phyloP scores from a whole-genome alignment of 2,113 vertebrate species.

The Sigmodon hispidus region DNA sequence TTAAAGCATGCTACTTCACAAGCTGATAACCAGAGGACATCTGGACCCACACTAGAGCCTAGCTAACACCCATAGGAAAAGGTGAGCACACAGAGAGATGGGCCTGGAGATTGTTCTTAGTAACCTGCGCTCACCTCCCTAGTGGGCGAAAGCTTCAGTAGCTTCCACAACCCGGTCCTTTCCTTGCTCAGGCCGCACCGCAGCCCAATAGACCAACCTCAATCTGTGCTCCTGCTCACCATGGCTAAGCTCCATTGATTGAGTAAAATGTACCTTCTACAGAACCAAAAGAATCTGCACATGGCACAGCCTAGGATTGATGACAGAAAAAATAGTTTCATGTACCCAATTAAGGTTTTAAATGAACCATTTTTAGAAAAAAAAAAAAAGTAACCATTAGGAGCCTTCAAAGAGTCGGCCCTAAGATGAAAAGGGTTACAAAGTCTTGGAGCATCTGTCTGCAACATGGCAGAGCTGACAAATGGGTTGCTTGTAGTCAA shows the following conservation, averaged over 20 bases:
- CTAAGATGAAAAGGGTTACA: slow-evolving; percentile 80
- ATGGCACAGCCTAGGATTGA: slow-evolving; percentile 51
- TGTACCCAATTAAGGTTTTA: slow-evolving; percentile 81
- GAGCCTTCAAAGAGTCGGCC: slow-evolving; percentile 80
- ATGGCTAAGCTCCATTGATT: background rate
- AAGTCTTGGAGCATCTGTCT: slow-evolving; percentile 68
- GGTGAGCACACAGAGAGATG: accelerated
- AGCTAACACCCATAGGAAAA: accelerated
- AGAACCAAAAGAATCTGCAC: slow-evolving; percentile 55
- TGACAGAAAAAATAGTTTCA: slow-evolving; percentile 77
- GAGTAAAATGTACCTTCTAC: background rate
- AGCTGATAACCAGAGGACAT: background rate
- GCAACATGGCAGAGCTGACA: slow-evolving; percentile 70
- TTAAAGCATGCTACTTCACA: background rate
- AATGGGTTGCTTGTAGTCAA: slow-evolving; percentile 75
- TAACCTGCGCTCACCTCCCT: background rate
- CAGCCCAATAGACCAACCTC: background rate
- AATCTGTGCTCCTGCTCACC: background rate
- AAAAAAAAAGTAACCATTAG: slow-evolving; percentile 81
- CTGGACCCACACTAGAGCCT: background rate
- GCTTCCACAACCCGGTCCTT: background rate
- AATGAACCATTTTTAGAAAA: slow-evolving; percentile 80
- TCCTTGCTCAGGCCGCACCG: background rate
- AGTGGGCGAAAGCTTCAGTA: background rate
- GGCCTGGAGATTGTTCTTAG: background rate